Conservation (phyloP, 30 jellyfish, hydroid and myxozoan species). For the Hydractinia echinata region DNA sequence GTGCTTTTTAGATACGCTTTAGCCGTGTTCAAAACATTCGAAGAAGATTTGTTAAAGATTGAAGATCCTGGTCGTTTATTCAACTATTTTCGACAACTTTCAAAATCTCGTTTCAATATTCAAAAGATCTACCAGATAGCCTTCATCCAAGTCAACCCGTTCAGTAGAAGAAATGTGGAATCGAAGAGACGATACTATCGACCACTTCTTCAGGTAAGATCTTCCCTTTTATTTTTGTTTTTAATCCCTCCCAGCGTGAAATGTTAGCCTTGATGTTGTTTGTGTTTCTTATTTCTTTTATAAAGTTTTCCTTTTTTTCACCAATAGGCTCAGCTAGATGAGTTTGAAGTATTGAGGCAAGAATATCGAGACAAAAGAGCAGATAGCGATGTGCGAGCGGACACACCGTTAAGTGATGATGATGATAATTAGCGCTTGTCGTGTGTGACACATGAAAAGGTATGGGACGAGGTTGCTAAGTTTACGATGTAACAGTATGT, state of each 20-base stretch:
- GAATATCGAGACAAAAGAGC: slow-evolving; percentile 44
- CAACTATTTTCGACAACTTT: slow-evolving; percentile 63
- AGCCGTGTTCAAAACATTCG: slow-evolving; percentile 82
- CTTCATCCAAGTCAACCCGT: slow-evolving; percentile 69
- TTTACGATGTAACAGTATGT: no score
- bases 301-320: background rate
- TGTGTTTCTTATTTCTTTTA: background rate
- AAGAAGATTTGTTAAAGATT: slow-evolving; percentile 72
- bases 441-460: no score
- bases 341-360: slow-evolving; percentile 61
- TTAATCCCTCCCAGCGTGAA: no score
- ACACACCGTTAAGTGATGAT: background rate
- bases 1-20: slow-evolving; percentile 78
- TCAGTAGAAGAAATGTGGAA: slow-evolving; percentile 51
- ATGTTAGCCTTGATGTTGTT: background rate
- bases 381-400: slow-evolving; percentile 9
- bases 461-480: no score
- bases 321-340: slow-evolving; percentile 62
- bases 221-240: no score
- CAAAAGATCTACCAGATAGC: slow-evolving; percentile 63
- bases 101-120: slow-evolving; percentile 49
- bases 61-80: slow-evolving; percentile 59
- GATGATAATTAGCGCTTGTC: slow-evolving; percentile 8
- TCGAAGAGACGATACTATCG: slow-evolving; percentile 54
- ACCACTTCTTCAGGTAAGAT: slow-evolving; percentile 65